Conservation (phyloP, 2,113 vertebrate species). For the Macrotis lagotis region DNA sequence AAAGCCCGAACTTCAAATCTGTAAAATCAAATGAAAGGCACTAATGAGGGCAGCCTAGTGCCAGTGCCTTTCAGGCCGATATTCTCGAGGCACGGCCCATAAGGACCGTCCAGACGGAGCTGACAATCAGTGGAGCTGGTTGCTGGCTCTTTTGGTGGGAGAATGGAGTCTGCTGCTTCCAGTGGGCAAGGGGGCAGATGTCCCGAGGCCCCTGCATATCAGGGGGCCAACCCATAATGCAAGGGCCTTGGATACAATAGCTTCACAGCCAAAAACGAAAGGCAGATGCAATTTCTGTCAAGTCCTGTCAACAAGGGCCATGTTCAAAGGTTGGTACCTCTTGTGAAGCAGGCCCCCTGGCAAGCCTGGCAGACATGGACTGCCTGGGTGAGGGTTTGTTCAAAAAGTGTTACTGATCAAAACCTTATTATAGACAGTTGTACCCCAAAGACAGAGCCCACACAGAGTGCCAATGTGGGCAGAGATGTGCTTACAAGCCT, state of each 20-base stretch:
- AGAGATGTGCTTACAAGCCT: not conserved
- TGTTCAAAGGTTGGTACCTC: constrained; percentile 52
- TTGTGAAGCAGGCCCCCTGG: not conserved
- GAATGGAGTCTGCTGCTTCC: constrained; percentile 37
- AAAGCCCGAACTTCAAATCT: constrained; percentile 49
- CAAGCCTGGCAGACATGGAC: not conserved
- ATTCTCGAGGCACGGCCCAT: constrained; percentile 41
- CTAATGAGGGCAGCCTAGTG: constrained; percentile 25
- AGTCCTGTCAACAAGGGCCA: constrained; percentile 28
- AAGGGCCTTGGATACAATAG: constrained; percentile 26
- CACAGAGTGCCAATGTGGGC: not conserved
- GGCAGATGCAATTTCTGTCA: constrained; percentile 18
- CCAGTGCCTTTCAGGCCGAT: constrained; percentile 33
- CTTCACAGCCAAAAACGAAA: not conserved
- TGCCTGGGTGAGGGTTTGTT: not conserved
- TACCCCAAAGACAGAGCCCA: not conserved
- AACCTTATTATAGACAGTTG: not conserved
- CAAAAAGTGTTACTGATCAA: not conserved
- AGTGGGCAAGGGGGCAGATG: constrained; percentile 8
- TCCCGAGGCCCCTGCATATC: not conserved
- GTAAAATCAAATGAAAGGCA: constrained; percentile 50
- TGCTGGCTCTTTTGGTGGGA: constrained; percentile 21
- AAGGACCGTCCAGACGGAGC: not conserved
- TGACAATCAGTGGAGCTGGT: constrained; percentile 19
- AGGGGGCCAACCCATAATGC: not conserved